Conservation (phyloP, 2,797 vertebrate genomes). For the Passerculus sandwichensis region DNA sequence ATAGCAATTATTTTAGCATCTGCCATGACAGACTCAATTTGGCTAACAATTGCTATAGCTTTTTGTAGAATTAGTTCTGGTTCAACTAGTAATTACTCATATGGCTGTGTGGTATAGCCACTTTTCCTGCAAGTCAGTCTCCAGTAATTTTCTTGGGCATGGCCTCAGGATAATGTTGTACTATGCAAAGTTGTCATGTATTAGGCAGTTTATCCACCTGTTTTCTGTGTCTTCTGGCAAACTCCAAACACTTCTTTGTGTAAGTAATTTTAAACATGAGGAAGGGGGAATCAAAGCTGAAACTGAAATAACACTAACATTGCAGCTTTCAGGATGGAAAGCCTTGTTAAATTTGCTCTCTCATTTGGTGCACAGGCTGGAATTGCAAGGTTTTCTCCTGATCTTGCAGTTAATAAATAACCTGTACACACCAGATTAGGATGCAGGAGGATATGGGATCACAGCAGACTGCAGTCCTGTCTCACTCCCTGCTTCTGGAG, state of each 20-base stretch:
- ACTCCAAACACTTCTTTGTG: background rate
- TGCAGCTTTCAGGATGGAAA: background rate
- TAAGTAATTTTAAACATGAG: background rate
- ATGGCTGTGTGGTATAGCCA: background rate
- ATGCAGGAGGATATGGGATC: background rate
- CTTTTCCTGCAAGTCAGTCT: background rate
- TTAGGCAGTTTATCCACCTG: background rate
- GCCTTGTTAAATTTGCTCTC: background rate
- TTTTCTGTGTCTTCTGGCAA: background rate
- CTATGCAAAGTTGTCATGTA: background rate
- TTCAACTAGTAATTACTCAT: constrained; percentile 51
- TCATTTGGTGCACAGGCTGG: background rate
- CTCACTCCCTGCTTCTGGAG: background rate
- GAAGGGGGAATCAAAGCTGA: background rate
- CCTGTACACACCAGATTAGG: background rate
- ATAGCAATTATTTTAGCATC: constrained; percentile 65
- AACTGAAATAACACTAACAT: background rate
- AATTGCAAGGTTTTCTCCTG: background rate
- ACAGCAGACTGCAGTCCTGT: background rate
- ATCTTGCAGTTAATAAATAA: background rate
- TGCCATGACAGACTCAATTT: constrained; percentile 48
- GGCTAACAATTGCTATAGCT: constrained; percentile 38
- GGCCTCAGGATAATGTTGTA: background rate
- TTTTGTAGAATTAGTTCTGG: constrained; percentile 60
- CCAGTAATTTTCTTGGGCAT: background rate